Percentiles rank a stretch among this genome's conserved stretches.
Evolutionary conservation across 2,113 vertebrate genomes (phyloP).

Genomic region (Colius striatus): DNA sequence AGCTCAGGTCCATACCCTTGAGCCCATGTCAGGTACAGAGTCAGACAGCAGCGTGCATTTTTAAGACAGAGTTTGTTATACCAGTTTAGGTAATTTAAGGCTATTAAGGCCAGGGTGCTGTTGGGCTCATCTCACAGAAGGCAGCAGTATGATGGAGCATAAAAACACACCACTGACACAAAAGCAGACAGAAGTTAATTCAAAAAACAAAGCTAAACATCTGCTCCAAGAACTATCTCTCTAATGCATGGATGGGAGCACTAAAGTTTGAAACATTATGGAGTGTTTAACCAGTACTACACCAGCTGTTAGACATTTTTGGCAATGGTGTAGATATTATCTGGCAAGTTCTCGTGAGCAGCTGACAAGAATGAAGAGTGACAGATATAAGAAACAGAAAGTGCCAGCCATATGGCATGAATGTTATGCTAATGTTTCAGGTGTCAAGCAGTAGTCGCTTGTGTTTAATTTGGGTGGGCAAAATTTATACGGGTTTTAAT

Average conservation of each 20-base stretch:
- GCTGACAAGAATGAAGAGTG: constrained; percentile 67
- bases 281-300: constrained; percentile 44
- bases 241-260: constrained; percentile 1
- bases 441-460: constrained; percentile 38
- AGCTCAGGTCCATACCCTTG: neutral
- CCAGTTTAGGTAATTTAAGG: neutral
- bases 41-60: neutral
- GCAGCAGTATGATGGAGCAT: neutral
- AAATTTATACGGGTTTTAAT: constrained; percentile 61
- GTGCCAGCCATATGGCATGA: constrained; percentile 68
- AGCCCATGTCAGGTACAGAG: neutral
- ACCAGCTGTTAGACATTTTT: constrained; percentile 67
- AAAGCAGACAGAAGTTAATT: constrained; percentile 53
- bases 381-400: constrained; percentile 66
- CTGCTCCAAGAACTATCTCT: constrained; percentile 41
- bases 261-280: constrained; percentile 40
- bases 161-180: neutral
- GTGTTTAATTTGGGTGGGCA: constrained; percentile 47
- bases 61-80: neutral
- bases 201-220: constrained; percentile 61
- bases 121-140: constrained; percentile 8
- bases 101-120: neutral
- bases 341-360: constrained; percentile 54
- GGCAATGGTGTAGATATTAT: constrained; percentile 52
- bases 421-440: constrained; percentile 63